These are phyloP conservation scores for Bradypodion ventrale DNA, from an alignment of 2,797 vertebrate species.

Conservation along the genomic window DNA sequence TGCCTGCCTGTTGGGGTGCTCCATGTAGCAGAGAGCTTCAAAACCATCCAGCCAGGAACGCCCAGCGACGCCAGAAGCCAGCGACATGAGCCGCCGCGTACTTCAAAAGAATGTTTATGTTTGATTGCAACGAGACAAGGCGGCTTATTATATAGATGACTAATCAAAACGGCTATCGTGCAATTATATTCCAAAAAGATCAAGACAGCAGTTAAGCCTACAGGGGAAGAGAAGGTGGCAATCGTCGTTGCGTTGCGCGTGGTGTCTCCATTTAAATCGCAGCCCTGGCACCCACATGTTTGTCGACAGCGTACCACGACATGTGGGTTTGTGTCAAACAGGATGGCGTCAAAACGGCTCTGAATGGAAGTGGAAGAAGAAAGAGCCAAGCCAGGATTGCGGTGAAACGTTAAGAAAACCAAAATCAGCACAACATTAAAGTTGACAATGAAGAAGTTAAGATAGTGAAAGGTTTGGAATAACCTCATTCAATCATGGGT, in stretches of 20 bases:
- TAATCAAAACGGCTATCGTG: constrained; percentile 39
- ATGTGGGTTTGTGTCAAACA: accelerated
- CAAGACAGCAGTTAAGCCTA: constrained; percentile 20
- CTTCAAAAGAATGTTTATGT: constrained; percentile 54
- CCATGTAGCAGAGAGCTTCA: constrained; percentile 42
- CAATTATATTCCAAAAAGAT: constrained; percentile 37
- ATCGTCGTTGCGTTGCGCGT: accelerated
- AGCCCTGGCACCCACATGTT: too few species aligned
- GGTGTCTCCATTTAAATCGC: accelerated
- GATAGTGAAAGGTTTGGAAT: too few species aligned
- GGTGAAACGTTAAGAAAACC: too few species aligned
- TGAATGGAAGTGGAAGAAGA: too few species aligned
- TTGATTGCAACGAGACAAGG: constrained; percentile 59
- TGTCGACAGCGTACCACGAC: accelerated
- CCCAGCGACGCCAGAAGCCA: constrained; percentile 59
- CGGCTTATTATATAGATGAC: constrained; percentile 63
- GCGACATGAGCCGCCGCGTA: constrained; percentile 53
- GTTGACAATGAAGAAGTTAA: too few species aligned
- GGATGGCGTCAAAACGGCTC: too few species aligned
- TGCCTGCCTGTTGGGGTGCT: constrained; percentile 54
- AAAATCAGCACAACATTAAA: too few species aligned
- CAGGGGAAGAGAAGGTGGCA: accelerated
- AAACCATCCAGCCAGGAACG: constrained; percentile 53
- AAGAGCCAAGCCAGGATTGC: too few species aligned
- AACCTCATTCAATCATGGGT: too few species aligned